Evolutionary conservation across 2,888 invertebrate species (phyloP), one percentile per base, ranked within the genome.

Genomic region (Creontiades dilutus): DNA sequence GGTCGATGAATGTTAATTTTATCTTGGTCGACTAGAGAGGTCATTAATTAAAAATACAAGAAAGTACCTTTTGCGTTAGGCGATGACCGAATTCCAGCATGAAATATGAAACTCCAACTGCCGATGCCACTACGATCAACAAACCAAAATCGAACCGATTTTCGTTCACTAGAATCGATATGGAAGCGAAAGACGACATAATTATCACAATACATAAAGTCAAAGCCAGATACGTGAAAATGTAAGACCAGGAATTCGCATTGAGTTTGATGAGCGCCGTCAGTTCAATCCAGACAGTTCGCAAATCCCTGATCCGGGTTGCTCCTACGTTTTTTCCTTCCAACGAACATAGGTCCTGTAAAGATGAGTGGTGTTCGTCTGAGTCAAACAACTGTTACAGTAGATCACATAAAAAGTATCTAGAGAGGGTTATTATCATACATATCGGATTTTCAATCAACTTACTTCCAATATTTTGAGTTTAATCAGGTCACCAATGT

Each of bases 331-430:
- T 14, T 68, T 37, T 48, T 37, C 7, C 46, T 52, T 52, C 82
- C 16, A 82, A 82, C 12, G 68, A 46, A 75, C 86, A 86, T 0
- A 86, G 23, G 12, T 86, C 86, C 86, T 86, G 86, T 13, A 75
- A 85, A 37, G 23, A 84, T 23, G n/a, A n/a, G n/a, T n/a, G n/a
- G n/a, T n/a, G n/a, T n/a, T n/a, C n/a, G n/a, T n/a, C n/a, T n/a
- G n/a, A n/a, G n/a, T n/a, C n/a, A n/a, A n/a, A n/a, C n/a, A n/a
- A n/a, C n/a, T n/a, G n/a, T n/a, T n/a, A n/a, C n/a, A n/a, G n/a
- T n/a, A n/a, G n/a, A n/a, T n/a, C n/a, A n/a, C n/a, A n/a, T n/a
- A n/a, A n/a, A n/a, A n/a, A n/a, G n/a, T n/a, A n/a, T n/a, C n/a
- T n/a, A n/a, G n/a, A n/a, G n/a, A n/a, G n/a, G n/a, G n/a, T n/a